Conservation (phyloP, 2,888 invertebrate genomes). For the Blomia tropicalis region DNA sequence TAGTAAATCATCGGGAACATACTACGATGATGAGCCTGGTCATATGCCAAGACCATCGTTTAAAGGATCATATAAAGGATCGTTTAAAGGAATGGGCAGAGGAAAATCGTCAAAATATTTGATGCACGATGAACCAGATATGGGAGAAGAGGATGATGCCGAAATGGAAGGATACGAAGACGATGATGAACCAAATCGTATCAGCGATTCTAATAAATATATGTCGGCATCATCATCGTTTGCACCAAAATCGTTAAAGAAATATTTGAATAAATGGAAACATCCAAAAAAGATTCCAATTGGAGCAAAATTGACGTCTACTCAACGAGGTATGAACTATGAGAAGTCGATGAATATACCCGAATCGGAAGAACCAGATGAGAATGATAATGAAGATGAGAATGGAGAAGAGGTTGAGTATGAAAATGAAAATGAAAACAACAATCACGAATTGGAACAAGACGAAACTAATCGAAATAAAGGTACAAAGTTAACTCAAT, state of each 20-base stretch:
- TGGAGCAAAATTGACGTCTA: not conserved
- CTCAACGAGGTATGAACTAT: not conserved
- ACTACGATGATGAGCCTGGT: not conserved
- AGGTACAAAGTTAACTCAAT: too few relatives aligned
- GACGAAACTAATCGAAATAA: too few relatives aligned
- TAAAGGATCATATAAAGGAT: not conserved
- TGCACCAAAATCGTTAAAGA: not conserved
- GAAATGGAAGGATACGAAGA: not conserved
- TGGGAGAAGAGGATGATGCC: not conserved
- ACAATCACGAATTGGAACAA: too few relatives aligned
- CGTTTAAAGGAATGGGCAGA: not conserved
- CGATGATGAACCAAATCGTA: not conserved
- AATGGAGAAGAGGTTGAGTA: not conserved
- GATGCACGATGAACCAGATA: not conserved
- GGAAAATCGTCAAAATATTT: not conserved
- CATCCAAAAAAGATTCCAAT: not conserved
- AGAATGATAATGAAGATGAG: not conserved
- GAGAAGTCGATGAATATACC: not conserved
- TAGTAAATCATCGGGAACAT: not conserved
- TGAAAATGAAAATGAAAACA: not conserved
- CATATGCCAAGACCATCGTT: not conserved
- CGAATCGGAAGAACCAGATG: not conserved
- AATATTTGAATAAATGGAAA: not conserved
- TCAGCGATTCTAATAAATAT: not conserved
- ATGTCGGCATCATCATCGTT: not conserved